Evolutionary conservation across 1,140 invertebrate genomes (phyloP).

Genomic region (Teleopsis dalmanni): DNA sequence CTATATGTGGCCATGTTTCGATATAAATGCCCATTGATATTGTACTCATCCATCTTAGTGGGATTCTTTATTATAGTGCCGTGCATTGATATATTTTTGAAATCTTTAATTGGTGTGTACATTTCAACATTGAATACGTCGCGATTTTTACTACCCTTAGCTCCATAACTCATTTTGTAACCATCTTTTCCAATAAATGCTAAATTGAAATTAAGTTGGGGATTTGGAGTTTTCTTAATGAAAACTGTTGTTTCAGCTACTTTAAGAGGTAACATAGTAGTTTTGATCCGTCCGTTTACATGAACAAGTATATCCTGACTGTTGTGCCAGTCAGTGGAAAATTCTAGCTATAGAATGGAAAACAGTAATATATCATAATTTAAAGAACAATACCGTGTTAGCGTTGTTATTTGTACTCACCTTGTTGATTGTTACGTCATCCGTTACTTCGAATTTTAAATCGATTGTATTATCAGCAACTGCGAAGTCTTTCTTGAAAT

Average conservation of each 20-base stretch:
- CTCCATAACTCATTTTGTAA: constrained; percentile 24
- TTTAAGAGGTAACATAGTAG: constrained; percentile 34
- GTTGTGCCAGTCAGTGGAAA: constrained; percentile 22
- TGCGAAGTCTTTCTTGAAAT: constrained; percentile 60
- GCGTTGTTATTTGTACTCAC: constrained; percentile 10
- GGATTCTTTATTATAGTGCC: constrained; percentile 19
- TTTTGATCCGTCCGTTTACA: constrained; percentile 26
- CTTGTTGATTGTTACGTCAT: constrained; percentile 29
- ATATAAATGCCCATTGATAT: constrained; percentile 28
- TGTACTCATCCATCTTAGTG: constrained; percentile 19
- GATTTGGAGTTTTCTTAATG: constrained; percentile 18
- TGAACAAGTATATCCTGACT: constrained; percentile 19
- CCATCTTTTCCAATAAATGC: constrained; percentile 23
- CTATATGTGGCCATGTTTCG: constrained; percentile 34
- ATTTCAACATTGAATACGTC: constrained; percentile 37
- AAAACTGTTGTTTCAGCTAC: constrained; percentile 23
- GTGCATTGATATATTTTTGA: constrained; percentile 35
- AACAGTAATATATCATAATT: background rate
- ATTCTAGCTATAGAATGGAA: background rate
- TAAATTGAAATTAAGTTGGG: constrained; percentile 29
- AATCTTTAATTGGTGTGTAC: constrained; percentile 35
- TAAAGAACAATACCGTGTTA: background rate
- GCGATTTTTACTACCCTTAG: constrained; percentile 24
- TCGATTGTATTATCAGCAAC: constrained; percentile 53
- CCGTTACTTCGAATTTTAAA: constrained; percentile 48